Evolutionary conservation across 2,113 vertebrate genomes (phyloP).

Genomic region (Onychostruthus taczanowskii): DNA sequence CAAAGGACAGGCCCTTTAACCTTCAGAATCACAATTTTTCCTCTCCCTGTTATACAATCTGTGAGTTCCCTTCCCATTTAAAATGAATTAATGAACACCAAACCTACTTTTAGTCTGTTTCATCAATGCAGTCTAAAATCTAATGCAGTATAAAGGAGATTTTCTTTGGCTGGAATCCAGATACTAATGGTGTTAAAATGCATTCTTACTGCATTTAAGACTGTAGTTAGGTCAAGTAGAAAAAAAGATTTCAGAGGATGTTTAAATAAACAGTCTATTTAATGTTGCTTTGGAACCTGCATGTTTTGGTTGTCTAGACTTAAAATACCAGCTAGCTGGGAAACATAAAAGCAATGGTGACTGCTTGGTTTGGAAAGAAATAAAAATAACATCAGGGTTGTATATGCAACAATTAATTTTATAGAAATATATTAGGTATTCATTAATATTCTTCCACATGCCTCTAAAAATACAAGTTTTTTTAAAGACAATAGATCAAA

Average conservation of each 20-base stretch:
- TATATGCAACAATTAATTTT: background rate
- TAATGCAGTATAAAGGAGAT: constrained; percentile 50
- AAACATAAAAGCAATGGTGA: background rate
- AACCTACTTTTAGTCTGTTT: constrained; percentile 65
- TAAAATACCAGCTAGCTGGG: background rate
- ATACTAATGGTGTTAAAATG: constrained; percentile 73
- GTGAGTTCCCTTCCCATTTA: constrained; percentile 55
- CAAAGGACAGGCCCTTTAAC: constrained; percentile 13
- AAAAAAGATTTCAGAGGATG: constrained; percentile 70
- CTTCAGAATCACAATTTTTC: constrained; percentile 21
- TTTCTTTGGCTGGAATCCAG: constrained; percentile 73
- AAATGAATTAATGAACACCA: constrained; percentile 66
- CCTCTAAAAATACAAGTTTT: background rate
- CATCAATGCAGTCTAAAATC: constrained; percentile 55
- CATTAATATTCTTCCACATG: background rate
- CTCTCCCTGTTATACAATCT: constrained; percentile 17
- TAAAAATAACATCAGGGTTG: background rate
- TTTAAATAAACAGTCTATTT: constrained; percentile 77
- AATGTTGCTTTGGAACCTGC: constrained; percentile 37
- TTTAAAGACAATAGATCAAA: background rate
- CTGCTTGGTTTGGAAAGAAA: background rate
- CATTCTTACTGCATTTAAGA: constrained; percentile 70
- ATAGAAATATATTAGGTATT: background rate
- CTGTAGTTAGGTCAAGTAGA: constrained; percentile 73
- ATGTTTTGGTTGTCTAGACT: constrained; percentile 7